Evolutionary conservation across 2,113 vertebrate genomes (phyloP), one percentile per base, ranked within the genome.

Genomic region (Platichthys stellatus): DNA sequence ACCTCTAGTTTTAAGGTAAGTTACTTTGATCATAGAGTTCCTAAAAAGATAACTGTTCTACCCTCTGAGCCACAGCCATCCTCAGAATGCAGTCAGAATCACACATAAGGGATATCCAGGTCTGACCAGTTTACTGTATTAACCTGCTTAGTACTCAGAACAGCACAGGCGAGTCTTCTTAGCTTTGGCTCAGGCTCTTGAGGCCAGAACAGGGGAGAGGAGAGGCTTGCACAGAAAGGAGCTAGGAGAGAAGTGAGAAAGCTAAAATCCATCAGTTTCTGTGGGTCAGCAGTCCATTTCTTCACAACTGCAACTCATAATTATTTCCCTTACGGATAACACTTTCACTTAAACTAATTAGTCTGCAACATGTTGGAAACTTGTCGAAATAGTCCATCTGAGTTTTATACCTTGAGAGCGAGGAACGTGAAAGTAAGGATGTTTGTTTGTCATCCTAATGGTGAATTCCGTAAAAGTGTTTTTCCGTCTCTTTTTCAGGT

Each of bases 401-500:
- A 45, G 13, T 13, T 45, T 15, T 45, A 15, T 14, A 45, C 43
- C 3, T 45, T 45, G 35, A 45, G 2, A 13, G 43, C 1, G 2
- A 45, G 43, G 13, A 45, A 15, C 12, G 43, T 45, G 40, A 12
- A 43, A 11, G 40, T 43, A 12, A 12, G 40, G 40, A 43, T 14
- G 40, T 43, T 43, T 18, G 5, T 45, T 4, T 20, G 2, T 67
- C 28, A 54, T 35, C 65, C 4, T 35, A 24, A 5, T 65, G 28
- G n/a, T 66, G 21, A 57, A 26, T 23, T 79, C 18, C 54, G 66
- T n/a, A 21, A 24, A 11, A 23, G 1, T 64, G 18, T 58, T 59
- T 56, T 28, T 65, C 5, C 13, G 15, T 20, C 85, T 85, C 76
- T 69, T 53, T 69, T 54, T 67, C 89, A 99, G 98, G 98, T 99